Percentiles rank a stretch among this genome's conserved stretches.
phyloP scores from a whole-genome alignment of 2,888 invertebrate species.

The Drosophila maculinotata region DNA sequence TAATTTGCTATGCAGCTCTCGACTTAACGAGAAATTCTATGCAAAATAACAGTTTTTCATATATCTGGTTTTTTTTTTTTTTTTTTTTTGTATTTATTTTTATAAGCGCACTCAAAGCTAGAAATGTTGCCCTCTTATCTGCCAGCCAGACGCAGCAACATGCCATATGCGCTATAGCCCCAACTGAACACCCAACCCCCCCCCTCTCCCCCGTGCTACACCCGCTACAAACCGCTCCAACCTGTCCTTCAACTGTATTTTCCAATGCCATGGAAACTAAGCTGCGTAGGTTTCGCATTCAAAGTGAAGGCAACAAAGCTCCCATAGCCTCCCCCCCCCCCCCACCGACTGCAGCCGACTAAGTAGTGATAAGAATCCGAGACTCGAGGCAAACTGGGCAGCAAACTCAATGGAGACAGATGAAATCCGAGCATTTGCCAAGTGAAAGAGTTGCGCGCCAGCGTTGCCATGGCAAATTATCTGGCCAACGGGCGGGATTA shows the following conservation, averaged over 20 bases:
- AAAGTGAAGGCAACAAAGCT: constrained; percentile 17
- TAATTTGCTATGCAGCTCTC: constrained; percentile 9
- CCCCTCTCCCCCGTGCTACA: background rate
- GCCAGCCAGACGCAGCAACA: constrained; percentile 5
- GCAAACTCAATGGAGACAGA: too few species aligned
- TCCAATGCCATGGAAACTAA: constrained; percentile 21
- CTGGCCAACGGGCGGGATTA: background rate
- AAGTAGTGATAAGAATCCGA: constrained; percentile 37
- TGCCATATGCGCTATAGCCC: constrained; percentile 16
- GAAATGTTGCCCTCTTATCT: constrained; percentile 13
- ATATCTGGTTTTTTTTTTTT: too few species aligned
- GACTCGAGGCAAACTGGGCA: too few species aligned
- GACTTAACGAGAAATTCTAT: background rate
- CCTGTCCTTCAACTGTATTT: background rate
- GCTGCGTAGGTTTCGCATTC: constrained; percentile 33
- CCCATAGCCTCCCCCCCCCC: background rate
- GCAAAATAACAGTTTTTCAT: background rate
- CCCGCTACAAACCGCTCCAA: background rate
- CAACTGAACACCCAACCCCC: background rate
- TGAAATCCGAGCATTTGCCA: constrained; percentile 31
- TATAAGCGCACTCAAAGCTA: constrained; percentile 5
- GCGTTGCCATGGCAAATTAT: constrained; percentile 39
- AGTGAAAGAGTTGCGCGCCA: constrained; percentile 24
- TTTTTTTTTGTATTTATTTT: too few species aligned
- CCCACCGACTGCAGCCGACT: background rate